Evolutionary conservation across 2,888 invertebrate genomes (phyloP), one percentile per base, ranked within the genome.

Genomic region (Trilocha varians): DNA sequence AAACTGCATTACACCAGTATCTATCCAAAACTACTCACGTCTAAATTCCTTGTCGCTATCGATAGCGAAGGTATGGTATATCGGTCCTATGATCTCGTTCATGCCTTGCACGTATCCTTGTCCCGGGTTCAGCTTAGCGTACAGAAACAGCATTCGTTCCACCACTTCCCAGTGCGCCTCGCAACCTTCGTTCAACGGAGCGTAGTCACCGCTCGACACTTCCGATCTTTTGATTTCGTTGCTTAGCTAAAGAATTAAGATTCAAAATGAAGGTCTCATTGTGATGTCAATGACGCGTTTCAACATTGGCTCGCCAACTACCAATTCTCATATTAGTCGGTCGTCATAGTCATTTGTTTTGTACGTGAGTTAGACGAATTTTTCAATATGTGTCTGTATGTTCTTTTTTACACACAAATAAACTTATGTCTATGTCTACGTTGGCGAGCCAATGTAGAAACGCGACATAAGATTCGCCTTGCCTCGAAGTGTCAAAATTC

Each of bases 111-210:
- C 96, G 67, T 96, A 95, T 9, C 97, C 93, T 69, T 98, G 97
- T 0, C 99, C 99, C 0, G 98, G 97, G 87, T 99, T 99, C 11
- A 99, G 88, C 83, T 99, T 99, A 0, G 98, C 97, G 73, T 99
- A 99, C 0, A 99, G 88, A 79, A 99, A 99, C 44, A 99, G 87
- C 73, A 99, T 96, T 46, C 99, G 88, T 71, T 99, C 98, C 0
- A 98, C 95, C 3, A 99, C 98, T 82, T 99, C 98, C 99, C 99
- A 99, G 70, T 99, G 98, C 0, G 97, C 97, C 76, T 99, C 98
- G 57, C 93, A 91, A 0, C 97, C 97, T 60, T 95, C 95, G 9
- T 92, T 90, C 77, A 98, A 88, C 0, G 95, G 94, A 1, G 90
- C 91, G 66, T 96, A 96, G 75, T 93, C 94, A 51, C 78, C 78